Percentiles rank a stretch among this genome's conserved stretches.
phyloP scores from a whole-genome alignment of 2,113 vertebrate species.

The Okapia johnstoni region DNA sequence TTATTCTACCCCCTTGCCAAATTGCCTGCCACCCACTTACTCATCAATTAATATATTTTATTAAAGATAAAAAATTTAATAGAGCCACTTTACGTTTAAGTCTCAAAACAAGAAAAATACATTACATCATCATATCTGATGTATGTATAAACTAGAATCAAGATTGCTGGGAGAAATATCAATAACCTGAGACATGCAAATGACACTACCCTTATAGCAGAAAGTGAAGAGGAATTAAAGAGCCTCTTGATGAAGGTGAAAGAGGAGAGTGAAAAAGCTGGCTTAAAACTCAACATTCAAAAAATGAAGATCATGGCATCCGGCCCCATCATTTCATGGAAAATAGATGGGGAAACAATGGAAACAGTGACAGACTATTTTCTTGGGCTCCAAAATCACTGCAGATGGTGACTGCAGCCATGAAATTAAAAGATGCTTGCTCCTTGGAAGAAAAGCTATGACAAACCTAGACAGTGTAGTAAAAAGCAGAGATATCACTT shows the following conservation, averaged over 20 bases:
- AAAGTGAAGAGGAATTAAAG: not conserved
- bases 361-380: not conserved
- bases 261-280: not conserved
- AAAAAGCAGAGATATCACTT: not conserved
- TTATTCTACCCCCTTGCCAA: not conserved
- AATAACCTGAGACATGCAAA: not conserved
- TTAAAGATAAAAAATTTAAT: not conserved
- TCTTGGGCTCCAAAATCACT: not conserved
- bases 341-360: not conserved
- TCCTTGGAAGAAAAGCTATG: not conserved
- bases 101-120: constrained; percentile 15
- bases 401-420: not conserved
- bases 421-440: not conserved
- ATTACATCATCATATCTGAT: not conserved
- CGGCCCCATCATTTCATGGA: not conserved
- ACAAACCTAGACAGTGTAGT: not conserved
- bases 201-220: not conserved
- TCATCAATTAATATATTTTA: not conserved
- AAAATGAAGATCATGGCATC: not conserved
- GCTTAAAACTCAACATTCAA: not conserved
- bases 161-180: not conserved
- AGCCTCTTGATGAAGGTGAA: not conserved
- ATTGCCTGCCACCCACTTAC: not conserved
- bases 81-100: not conserved
- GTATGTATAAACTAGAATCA: not conserved